Conservation (phyloP, 2,113 vertebrate genomes). For the Carassius gibelio region DNA sequence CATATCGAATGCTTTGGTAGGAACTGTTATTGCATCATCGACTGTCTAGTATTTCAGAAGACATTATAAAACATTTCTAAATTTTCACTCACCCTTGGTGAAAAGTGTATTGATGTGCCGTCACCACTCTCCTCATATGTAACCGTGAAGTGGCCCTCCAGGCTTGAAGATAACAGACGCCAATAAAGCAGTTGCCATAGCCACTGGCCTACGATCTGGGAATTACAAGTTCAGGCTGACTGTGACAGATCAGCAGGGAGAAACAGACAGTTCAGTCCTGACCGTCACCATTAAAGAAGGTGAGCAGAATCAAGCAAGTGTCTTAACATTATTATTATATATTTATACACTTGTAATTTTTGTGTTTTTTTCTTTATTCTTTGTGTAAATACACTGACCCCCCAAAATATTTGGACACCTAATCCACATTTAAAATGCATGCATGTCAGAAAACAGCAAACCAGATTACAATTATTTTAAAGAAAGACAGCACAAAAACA, state of each 20-base stretch:
- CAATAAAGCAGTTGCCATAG: slow-evolving; percentile 77
- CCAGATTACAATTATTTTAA: not conserved
- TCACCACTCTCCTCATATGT: slow-evolving; percentile 7
- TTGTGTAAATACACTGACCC: not conserved
- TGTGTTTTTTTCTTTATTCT: not conserved
- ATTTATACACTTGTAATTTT: not conserved
- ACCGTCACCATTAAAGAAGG: slow-evolving; percentile 81
- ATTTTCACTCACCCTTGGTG: not conserved
- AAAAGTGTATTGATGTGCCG: slow-evolving; percentile 9
- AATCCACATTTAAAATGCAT: not conserved
- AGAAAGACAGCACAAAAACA: not conserved
- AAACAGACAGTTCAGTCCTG: slow-evolving; percentile 75
- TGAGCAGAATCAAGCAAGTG: slow-evolving; percentile 63
- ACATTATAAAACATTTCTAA: not conserved
- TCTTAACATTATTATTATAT: not conserved
- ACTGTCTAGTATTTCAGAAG: not conserved
- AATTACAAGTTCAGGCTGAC: slow-evolving; percentile 83
- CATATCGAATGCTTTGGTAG: not conserved
- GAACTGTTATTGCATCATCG: not conserved
- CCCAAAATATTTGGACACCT: no score
- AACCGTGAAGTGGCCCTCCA: slow-evolving; percentile 78
- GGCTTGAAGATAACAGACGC: slow-evolving; percentile 74
- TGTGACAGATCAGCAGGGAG: slow-evolving; percentile 81
- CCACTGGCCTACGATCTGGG: slow-evolving; percentile 77
- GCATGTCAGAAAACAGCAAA: not conserved